Conservation (phyloP, 2,888 invertebrate genomes). For the Caenorhabditis sinica region DNA sequence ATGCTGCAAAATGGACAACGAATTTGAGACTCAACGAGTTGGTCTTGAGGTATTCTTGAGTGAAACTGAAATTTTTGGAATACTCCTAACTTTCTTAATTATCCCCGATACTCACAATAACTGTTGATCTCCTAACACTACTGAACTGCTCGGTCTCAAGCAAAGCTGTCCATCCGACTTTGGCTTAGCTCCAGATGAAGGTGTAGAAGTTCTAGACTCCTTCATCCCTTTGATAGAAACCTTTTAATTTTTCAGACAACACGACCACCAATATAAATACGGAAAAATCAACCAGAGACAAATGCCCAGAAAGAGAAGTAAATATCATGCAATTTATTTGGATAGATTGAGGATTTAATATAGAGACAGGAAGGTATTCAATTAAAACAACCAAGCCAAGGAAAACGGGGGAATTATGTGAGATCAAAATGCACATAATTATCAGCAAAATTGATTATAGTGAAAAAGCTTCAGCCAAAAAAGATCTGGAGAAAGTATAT, state of each 20-base stretch:
- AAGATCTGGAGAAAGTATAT: not conserved
- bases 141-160: slow-evolving; percentile 46
- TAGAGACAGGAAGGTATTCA: not conserved
- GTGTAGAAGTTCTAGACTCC: slow-evolving; percentile 10
- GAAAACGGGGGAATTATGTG: slow-evolving; percentile 43
- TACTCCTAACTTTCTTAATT: not conserved
- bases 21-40: slow-evolving; percentile 65
- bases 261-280: not conserved
- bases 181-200: slow-evolving; percentile 4
- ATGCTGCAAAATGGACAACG: slow-evolving; percentile 72
- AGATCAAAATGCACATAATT: slow-evolving; percentile 62
- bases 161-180: slow-evolving; percentile 44
- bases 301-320: not conserved
- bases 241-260: not conserved
- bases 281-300: not conserved
- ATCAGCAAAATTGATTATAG: slow-evolving; percentile 16
- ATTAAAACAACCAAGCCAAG: slow-evolving; percentile 13
- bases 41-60: slow-evolving; percentile 54
- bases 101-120: slow-evolving; percentile 27
- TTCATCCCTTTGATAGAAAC: not conserved
- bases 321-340: slow-evolving; percentile 29
- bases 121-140: slow-evolving; percentile 46
- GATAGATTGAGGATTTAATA: not conserved
- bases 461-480: slow-evolving; percentile 6
- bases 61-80: slow-evolving; percentile 53